Percentiles rank a stretch among this genome's conserved stretches.
These are phyloP conservation scores for Ailuropoda melanoleuca DNA, from an alignment of 2,113 vertebrate species.

Conservation along the genomic window DNA sequence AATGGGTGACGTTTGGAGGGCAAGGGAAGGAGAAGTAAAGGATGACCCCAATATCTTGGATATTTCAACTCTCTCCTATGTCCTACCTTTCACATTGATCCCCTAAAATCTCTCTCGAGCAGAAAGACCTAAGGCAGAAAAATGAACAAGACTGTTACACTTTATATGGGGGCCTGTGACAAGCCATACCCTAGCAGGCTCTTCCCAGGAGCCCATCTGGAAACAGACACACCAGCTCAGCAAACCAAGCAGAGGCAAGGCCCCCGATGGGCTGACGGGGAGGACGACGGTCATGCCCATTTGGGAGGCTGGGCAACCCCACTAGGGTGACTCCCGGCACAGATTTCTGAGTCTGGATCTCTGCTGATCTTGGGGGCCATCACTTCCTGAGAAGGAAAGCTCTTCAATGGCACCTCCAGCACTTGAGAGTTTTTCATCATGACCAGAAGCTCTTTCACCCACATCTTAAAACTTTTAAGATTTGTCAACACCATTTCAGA, in stretches of 20 bases:
- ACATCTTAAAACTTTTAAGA: slow-evolving; percentile 10
- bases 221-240: neutral
- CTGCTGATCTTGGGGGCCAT: neutral
- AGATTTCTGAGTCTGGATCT: neutral
- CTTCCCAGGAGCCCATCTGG: neutral
- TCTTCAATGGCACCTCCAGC: neutral
- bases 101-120: neutral
- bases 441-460: neutral
- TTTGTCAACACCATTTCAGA: neutral
- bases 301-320: neutral
- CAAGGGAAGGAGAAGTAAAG: neutral
- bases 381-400: neutral
- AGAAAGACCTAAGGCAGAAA: neutral
- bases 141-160: neutral
- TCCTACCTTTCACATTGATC: neutral
- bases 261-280: neutral
- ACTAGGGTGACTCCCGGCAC: neutral
- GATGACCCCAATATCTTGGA: neutral
- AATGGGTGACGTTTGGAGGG: neutral
- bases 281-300: neutral
- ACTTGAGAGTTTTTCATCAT: neutral
- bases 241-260: neutral
- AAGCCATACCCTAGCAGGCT: neutral
- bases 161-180: neutral
- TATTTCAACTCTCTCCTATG: neutral